A percentile compares a stretch with the other conserved stretches of the same genome.
Conservation (phyloP, 2,797 vertebrate genomes). For the Glyptemys insculpta region DNA sequence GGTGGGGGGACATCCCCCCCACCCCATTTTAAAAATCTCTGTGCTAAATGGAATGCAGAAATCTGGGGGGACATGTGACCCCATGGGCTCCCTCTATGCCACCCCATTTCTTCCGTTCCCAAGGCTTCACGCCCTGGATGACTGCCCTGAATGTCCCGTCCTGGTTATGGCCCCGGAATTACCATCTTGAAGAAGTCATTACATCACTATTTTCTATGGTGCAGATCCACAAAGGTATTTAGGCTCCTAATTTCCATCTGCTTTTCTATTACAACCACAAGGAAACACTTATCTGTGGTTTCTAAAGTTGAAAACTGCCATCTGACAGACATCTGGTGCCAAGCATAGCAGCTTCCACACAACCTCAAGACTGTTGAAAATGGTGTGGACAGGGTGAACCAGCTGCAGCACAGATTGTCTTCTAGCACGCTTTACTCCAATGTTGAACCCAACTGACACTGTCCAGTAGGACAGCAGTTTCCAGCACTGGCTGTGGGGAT, state of each 20-base stretch:
- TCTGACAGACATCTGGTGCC: neutral
- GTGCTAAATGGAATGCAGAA: neutral
- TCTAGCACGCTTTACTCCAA: neutral
- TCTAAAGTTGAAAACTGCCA: neutral
- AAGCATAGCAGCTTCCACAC: neutral
- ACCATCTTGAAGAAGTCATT: neutral
- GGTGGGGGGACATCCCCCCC: too few species aligned
- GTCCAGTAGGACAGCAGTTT: neutral
- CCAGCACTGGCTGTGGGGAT: neutral
- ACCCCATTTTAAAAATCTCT: neutral
- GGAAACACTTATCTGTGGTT: neutral
- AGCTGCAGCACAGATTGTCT: fast-evolving
- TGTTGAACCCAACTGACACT: fast-evolving
- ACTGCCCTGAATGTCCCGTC: neutral
- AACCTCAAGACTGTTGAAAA: neutral
- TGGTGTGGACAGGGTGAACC: neutral
- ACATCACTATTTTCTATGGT: neutral
- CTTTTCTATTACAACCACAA: neutral
- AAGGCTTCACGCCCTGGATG: neutral
- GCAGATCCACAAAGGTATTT: too few species aligned
- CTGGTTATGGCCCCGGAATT: neutral
- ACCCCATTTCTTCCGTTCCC: neutral
- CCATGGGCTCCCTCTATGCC: neutral
- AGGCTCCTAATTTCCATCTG: too few species aligned
- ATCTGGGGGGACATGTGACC: neutral